Base-by-base conservation (phyloP, 2,888 invertebrate species). In the Baccha elongata region DNA sequence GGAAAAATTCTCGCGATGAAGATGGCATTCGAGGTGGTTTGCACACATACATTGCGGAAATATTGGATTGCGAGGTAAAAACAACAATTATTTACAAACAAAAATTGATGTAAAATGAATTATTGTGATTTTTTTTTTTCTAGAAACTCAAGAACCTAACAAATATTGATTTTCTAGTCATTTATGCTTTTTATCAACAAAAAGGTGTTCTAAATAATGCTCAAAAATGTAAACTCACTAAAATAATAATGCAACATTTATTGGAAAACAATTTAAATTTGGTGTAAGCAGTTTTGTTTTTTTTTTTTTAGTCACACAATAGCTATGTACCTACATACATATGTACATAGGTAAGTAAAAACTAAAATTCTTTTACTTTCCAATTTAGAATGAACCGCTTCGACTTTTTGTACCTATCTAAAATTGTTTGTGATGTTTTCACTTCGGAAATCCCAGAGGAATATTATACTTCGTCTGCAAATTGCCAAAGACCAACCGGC, bases 401-500 rank as follows among this genome's bases (percentile, higher is more conserved):
- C 13, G 52, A 52, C 15, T 32, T 52, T 29, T 15, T 29, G 11
- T 52, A 29, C 15, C 15, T 52, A 8, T 52, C 52, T 1, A 3
- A 11, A 11, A 29, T 29, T 11, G 32, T 52, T n/a, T 26, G 29
- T 2, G 7, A 52, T 32, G 32, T 52, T 52, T 52, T 52, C n/a
- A 6, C n/a, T 10, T n/a, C 26, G 2, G 52, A 52, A 29, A 32
- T 32, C 21, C 6, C 21, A 32, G 52, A 52, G 29, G 17, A 32
- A 8, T 52, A 29, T 32, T 52, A 52, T 15, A 32, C 52, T 3
- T 52, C 8, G 6, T 29, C 32, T 32, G 15, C 13, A 10, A 5
- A 52, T 15, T 32, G 52, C 1, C 52, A 52, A 52, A 32, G 32
- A 13, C 52, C 29, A 32, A 32, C 52, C 2, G 52, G 52, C 15